Conservation (phyloP, 2,113 vertebrate genomes). For the Xenus cinereus region DNA sequence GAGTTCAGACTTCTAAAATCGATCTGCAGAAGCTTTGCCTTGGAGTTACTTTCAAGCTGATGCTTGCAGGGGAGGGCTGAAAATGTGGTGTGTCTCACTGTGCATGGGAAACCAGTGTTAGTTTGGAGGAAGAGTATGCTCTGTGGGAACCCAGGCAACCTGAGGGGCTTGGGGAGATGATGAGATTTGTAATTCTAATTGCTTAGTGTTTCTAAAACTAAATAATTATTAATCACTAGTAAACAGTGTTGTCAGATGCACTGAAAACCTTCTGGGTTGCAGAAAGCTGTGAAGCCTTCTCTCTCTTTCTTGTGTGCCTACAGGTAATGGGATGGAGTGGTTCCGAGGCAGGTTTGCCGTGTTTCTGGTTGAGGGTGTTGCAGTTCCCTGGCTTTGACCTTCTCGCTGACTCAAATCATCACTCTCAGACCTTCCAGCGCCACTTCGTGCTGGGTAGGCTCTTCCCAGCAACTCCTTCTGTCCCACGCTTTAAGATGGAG, state of each 20-base stretch:
- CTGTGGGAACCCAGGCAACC: background rate
- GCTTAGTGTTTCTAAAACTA: background rate
- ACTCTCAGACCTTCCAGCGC: background rate
- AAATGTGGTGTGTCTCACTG: background rate
- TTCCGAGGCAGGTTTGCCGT: background rate
- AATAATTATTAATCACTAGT: background rate
- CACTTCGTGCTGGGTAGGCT: background rate
- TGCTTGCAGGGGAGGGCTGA: background rate
- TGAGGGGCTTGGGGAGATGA: background rate
- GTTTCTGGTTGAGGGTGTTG: background rate
- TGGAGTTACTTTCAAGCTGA: conserved; percentile 3
- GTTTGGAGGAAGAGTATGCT: background rate
- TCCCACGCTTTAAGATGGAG: background rate
- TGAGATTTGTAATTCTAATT: background rate
- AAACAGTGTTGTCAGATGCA: background rate
- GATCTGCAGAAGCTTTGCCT: background rate
- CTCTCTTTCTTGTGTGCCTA: background rate
- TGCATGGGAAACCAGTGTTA: background rate
- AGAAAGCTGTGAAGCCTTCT: background rate
- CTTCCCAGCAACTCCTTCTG: background rate
- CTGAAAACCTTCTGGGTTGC: background rate
- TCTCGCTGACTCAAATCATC: background rate
- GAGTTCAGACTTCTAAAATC: background rate
- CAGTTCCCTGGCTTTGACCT: background rate
- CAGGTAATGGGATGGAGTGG: too few species aligned